A percentile compares a stretch with the other conserved stretches of the same genome.
Evolutionary conservation across 2,113 vertebrate species (phyloP).

Genomic region (Podarcis muralis): DNA sequence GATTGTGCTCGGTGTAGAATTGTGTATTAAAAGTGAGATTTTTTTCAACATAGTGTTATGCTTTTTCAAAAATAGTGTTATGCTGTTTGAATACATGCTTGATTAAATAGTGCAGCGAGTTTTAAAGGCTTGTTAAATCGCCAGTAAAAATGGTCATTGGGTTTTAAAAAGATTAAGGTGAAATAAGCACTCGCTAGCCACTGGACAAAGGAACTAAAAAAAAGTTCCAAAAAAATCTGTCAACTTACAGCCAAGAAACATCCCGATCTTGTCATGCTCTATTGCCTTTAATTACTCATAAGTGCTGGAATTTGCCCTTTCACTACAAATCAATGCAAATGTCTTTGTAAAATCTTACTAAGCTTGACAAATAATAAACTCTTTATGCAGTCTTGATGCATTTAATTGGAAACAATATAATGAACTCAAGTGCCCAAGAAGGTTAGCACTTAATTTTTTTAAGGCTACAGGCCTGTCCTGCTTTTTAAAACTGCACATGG

Average conservation of each 20-base stretch:
- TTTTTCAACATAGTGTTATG: conserved; percentile 16
- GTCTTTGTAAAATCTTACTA: conserved; percentile 18
- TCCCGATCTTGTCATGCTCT: background rate
- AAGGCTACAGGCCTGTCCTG: background rate
- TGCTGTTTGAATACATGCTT: conserved; percentile 41
- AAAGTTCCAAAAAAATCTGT: background rate
- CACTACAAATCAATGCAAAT: conserved; percentile 17
- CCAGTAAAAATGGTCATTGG: background rate
- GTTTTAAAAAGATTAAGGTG: conserved; percentile 6
- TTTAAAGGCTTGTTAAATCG: conserved; percentile 7
- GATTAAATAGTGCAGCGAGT: conserved; percentile 29
- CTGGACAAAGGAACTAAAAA: background rate
- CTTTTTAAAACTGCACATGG: background rate
- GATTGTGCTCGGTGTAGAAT: background rate
- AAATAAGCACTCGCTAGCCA: background rate
- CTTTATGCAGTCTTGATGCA: conserved; percentile 17
- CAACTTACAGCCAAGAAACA: background rate
- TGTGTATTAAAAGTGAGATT: conserved; percentile 39
- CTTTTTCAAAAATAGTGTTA: conserved; percentile 23
- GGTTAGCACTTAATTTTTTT: background rate
- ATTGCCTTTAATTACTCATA: conserved; percentile 20
- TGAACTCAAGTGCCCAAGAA: background rate
- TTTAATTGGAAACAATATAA: conserved; percentile 28
- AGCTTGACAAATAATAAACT: conserved; percentile 24
- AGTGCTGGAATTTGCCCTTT: conserved; percentile 3